phyloP scores from a whole-genome alignment of 2,113 vertebrate species.

The Mesembrinibis cayennensis region DNA sequence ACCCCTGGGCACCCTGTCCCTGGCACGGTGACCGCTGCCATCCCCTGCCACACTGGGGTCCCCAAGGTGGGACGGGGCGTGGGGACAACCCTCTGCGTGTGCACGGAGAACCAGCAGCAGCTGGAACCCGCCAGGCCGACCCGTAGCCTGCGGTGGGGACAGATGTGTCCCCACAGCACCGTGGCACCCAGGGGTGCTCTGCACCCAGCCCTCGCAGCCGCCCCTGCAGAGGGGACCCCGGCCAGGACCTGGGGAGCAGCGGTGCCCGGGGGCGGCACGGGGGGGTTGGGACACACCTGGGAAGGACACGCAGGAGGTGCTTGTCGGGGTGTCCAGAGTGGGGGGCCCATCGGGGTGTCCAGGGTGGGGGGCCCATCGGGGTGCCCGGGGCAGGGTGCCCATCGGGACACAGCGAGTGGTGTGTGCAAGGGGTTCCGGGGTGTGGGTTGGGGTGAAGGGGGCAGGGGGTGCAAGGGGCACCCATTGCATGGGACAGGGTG shows the following conservation, averaged over 20 bases:
- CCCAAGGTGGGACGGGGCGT: neutral
- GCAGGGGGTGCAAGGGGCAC: neutral
- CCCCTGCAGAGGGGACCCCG: neutral
- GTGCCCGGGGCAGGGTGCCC: neutral
- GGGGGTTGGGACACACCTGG: neutral
- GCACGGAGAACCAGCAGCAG: too few species aligned
- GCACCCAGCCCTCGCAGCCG: neutral
- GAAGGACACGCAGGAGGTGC: neutral
- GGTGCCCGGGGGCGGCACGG: too few species aligned
- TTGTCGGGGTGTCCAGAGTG: too few species aligned
- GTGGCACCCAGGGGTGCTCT: neutral
- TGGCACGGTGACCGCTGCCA: neutral
- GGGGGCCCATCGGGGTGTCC: neutral
- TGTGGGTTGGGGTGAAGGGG: neutral
- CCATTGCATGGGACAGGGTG: neutral
- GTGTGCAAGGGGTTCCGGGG: neutral
- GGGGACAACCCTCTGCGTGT: fast-evolving
- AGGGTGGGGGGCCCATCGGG: neutral
- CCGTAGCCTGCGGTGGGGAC: neutral
- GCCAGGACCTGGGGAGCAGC: neutral
- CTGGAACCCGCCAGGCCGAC: neutral
- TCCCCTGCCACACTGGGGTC: neutral
- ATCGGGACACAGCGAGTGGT: neutral
- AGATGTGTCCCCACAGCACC: neutral
- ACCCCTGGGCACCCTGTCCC: neutral